Conservation (phyloP, 2,888 invertebrate species). For the Mesorhabditis sp. region DNA sequence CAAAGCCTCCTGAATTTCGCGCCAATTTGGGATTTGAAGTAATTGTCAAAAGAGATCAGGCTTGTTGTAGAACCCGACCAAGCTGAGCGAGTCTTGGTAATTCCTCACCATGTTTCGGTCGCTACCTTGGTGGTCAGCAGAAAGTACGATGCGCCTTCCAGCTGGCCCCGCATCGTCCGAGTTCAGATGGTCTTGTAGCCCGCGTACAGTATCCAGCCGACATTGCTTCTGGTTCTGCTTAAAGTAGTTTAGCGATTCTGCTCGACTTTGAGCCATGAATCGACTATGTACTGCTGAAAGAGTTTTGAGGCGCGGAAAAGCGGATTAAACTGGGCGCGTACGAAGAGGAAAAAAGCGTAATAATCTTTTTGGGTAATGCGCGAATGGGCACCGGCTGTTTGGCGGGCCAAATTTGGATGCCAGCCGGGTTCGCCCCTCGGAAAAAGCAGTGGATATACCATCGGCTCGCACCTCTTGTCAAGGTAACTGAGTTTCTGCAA, state of each 20-base stretch:
- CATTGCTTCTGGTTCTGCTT: slow-evolving; percentile 18
- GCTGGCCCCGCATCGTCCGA: background rate
- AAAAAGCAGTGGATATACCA: slow-evolving; percentile 59
- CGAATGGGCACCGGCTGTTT: slow-evolving; percentile 17
- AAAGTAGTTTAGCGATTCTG: slow-evolving; percentile 13
- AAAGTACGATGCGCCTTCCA: slow-evolving; percentile 43
- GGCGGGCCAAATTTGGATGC: slow-evolving; percentile 14
- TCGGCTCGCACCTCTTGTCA: slow-evolving; percentile 56
- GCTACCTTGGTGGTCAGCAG: slow-evolving; percentile 51
- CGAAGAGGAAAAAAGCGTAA: background rate
- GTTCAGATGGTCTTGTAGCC: slow-evolving; percentile 32
- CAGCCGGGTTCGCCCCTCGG: slow-evolving; percentile 37
- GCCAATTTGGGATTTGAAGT: slow-evolving; percentile 58
- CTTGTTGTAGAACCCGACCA: slow-evolving; percentile 39
- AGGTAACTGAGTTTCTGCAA: slow-evolving; percentile 54
- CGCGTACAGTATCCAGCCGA: slow-evolving; percentile 40
- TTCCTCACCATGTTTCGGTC: slow-evolving; percentile 54
- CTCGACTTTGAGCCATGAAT: slow-evolving; percentile 12
- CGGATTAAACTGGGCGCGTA: background rate
- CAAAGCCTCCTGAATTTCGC: slow-evolving; percentile 46
- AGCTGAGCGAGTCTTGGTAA: slow-evolving; percentile 46
- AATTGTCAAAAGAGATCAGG: slow-evolving; percentile 54
- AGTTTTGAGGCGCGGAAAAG: background rate
- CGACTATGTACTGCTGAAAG: slow-evolving; percentile 15
- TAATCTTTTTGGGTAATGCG: slow-evolving; percentile 11